Conservation (phyloP, 2,797 vertebrate species). For the Sebastes iracundus region DNA sequence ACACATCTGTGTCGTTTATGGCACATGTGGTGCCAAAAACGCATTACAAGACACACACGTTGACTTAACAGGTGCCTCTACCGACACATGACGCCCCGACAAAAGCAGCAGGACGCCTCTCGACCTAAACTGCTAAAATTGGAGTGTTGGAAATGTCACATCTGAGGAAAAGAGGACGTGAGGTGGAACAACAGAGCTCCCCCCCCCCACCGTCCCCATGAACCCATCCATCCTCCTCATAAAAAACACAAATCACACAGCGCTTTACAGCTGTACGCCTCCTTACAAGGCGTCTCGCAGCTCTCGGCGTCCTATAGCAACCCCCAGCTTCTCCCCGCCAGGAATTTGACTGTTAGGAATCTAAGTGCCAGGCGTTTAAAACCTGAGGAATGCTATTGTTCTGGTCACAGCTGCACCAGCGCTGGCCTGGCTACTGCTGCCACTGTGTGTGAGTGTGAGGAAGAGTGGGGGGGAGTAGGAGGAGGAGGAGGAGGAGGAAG, state of each 20-base stretch:
- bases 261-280: slow-evolving; percentile 67
- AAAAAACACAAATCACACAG: slow-evolving; percentile 62
- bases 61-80: slow-evolving; percentile 73
- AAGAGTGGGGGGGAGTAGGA: background rate
- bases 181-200: slow-evolving; percentile 37
- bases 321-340: slow-evolving; percentile 64
- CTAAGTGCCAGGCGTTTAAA: slow-evolving; percentile 80
- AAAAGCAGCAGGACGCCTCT: slow-evolving; percentile 56
- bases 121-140: slow-evolving; percentile 33
- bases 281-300: slow-evolving; percentile 61
- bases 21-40: slow-evolving; percentile 43
- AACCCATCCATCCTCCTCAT: slow-evolving; percentile 49
- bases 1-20: slow-evolving; percentile 38
- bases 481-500: slow-evolving; percentile 30
- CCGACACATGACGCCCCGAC: slow-evolving; percentile 39
- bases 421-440: slow-evolving; percentile 61
- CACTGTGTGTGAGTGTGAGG: slow-evolving; percentile 28
- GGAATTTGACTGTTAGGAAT: slow-evolving; percentile 80
- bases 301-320: slow-evolving; percentile 66
- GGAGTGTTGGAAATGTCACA: slow-evolving; percentile 57
- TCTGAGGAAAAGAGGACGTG: slow-evolving; percentile 20
- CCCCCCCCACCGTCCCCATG: background rate
- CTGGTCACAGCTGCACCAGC: slow-evolving; percentile 77
- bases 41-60: slow-evolving; percentile 37
- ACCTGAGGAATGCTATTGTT: slow-evolving; percentile 81